Percentiles rank a stretch among this genome's conserved stretches.
These are phyloP conservation scores for Drepana arcuata DNA, from an alignment of 1,140 invertebrate species.

Conservation along the genomic window DNA sequence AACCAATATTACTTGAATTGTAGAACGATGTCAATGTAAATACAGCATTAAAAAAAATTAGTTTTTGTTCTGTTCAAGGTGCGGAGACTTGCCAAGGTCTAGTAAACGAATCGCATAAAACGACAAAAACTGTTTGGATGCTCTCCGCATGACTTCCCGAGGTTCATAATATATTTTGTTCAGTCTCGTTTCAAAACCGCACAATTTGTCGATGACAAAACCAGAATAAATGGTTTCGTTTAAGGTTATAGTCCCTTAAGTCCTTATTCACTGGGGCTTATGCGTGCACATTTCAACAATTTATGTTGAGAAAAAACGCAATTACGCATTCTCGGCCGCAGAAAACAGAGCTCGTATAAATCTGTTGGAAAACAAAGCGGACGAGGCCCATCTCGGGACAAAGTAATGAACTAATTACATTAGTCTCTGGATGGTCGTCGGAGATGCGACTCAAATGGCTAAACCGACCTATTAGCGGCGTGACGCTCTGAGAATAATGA, in stretches of 20 bases:
- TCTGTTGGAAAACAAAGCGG: constrained; percentile 31
- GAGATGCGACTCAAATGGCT: constrained; percentile 29
- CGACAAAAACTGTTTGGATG: constrained; percentile 18
- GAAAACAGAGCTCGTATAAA: constrained; percentile 39
- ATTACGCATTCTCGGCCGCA: constrained; percentile 25
- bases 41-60: too few relatives aligned
- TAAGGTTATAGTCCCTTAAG: constrained; percentile 6
- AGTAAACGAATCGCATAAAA: constrained; percentile 25
- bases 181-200: background rate
- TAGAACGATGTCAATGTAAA: too few relatives aligned
- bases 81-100: constrained; percentile 29
- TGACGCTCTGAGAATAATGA: constrained; percentile 17
- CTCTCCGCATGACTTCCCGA: constrained; percentile 14
- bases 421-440: constrained; percentile 26
- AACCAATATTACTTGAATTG: too few relatives aligned
- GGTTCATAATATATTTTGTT: constrained; percentile 1
- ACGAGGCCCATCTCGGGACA: constrained; percentile 28
- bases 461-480: constrained; percentile 23
- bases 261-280: constrained; percentile 12
- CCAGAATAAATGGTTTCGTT: constrained; percentile 6
- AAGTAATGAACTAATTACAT: constrained; percentile 65
- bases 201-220: constrained; percentile 6
- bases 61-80: constrained; percentile 44
- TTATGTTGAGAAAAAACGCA: constrained; percentile 21
- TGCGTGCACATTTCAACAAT: constrained; percentile 14